Evolutionary conservation across 1,140 invertebrate genomes (phyloP), one percentile per base, ranked within the genome.

Genomic region (Zaprionus nigranus): DNA sequence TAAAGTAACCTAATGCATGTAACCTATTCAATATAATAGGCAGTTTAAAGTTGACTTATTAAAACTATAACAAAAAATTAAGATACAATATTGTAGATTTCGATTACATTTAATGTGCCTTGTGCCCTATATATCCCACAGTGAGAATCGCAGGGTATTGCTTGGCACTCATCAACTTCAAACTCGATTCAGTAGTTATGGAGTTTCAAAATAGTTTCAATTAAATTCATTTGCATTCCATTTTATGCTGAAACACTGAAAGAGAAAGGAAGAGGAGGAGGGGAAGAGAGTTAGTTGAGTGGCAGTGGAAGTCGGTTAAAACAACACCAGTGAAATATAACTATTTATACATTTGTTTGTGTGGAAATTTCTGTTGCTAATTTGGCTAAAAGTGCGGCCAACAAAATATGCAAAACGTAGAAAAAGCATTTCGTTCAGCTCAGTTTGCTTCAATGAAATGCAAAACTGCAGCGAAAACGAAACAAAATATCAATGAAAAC

Each of bases 221-320:
- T 62, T 66, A 66, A 62, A 71, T 76, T 78, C 64, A 78, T 56
- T 75, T 59, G 15, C 59, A 69, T 51, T 69, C 24, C 40, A 56
- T 36, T 61, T 61, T 24, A 34, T 38, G 6, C 20, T 20, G 15
- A 36, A 11, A 0, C 13, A 53, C 15, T 1, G 4, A 4, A 20
- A 34, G 3, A 15, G 51, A 36, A 0, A 26, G 15, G 15, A 56
- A 5, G 7, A 5, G 53, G 7, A 5, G n/a, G 12, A 15, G 22
- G 12, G 22, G 11, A 17, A 5, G 51, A 20, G 17, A 24, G n/a
- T 6, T 46, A 13, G 30, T 38, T 12, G 51, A 26, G 36, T 40
- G 57, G 24, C 22, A 5, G 24, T 7, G 34, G 34, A 68, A 46
- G 17, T 38, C 38, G 56, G 65, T 68, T 56, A 62, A 61, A 73